These are phyloP conservation scores for Neodiprion fabricii DNA, from an alignment of 1,140 invertebrate genomes.

Conservation along the genomic window DNA sequence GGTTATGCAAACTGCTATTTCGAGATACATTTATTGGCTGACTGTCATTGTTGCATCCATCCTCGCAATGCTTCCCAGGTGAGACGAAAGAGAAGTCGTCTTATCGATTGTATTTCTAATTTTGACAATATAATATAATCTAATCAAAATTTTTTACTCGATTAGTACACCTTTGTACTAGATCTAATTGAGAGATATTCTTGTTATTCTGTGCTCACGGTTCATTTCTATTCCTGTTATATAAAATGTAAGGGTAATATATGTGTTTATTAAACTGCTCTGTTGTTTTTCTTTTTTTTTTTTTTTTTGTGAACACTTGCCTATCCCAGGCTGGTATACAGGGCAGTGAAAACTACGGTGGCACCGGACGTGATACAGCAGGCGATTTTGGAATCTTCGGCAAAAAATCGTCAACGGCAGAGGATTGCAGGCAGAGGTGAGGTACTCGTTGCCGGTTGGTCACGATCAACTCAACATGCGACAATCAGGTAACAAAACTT, in stretches of 20 bases:
- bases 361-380: conserved; percentile 52
- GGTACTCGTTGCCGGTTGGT: conserved; percentile 54
- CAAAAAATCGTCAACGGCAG: conserved; percentile 38
- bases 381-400: conserved; percentile 31
- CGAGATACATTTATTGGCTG: conserved; percentile 80
- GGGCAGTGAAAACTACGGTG: conserved; percentile 45
- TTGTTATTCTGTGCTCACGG: conserved; percentile 18
- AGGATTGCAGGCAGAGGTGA: conserved; percentile 44
- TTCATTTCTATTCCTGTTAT: conserved; percentile 3
- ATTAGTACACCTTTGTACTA: neutral
- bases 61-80: conserved; percentile 86
- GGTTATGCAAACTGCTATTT: conserved; percentile 83
- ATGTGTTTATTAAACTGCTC: neutral
- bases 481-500: conserved; percentile 50
- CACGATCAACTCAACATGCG: conserved; percentile 53
- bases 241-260: conserved; percentile 15
- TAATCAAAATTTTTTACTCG: conserved; percentile 4
- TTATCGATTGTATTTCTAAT: too few species aligned
- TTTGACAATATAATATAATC: conserved; percentile 9
- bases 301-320: neutral
- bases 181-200: conserved; percentile 8
- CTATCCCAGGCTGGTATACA: conserved; percentile 47
- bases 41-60: conserved; percentile 78
- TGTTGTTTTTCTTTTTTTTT: too few species aligned
- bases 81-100: conserved; percentile 37